Percentiles rank a stretch among this genome's conserved stretches.
Conservation (phyloP, 2,888 invertebrate genomes). For the Galeruca laticollis region DNA sequence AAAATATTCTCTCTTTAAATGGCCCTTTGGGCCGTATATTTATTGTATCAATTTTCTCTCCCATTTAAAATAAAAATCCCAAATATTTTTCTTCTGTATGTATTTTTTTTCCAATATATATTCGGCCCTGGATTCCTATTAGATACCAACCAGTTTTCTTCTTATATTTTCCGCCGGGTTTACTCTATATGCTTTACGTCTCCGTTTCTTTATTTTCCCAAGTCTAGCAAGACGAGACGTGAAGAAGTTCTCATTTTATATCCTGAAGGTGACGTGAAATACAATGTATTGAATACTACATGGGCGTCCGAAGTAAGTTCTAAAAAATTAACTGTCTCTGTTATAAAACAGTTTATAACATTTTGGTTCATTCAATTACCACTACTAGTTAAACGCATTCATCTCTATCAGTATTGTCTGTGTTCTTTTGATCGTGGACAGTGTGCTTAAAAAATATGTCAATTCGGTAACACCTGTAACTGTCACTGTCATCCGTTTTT, state of each 20-base stretch:
- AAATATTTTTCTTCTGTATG: neutral
- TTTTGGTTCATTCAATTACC: too few species aligned
- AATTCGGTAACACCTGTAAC: too few species aligned
- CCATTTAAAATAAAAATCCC: neutral
- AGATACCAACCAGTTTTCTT: slow-evolving; percentile 1
- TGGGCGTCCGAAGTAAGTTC: neutral
- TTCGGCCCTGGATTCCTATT: neutral
- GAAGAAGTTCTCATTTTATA: slow-evolving; percentile 43
- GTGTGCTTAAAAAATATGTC: too few species aligned
- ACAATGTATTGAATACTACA: slow-evolving; percentile 45
- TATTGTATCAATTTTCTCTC: neutral
- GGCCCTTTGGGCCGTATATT: neutral
- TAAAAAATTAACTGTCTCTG: too few species aligned
- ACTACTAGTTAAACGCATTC: too few species aligned
- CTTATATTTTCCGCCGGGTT: slow-evolving; percentile 8
- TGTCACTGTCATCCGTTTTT: too few species aligned
- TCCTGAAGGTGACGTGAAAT: slow-evolving; percentile 36
- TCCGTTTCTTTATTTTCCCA: slow-evolving; percentile 5
- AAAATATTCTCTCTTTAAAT: neutral
- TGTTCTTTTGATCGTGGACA: too few species aligned
- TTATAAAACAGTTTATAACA: too few species aligned
- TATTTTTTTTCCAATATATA: neutral
- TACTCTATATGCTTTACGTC: slow-evolving; percentile 19
- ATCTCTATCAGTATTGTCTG: too few species aligned
- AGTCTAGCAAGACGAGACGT: slow-evolving; percentile 20